Percentiles rank a stretch among this genome's conserved stretches.
phyloP scores from a whole-genome alignment of 2,113 vertebrate genomes.

The Marmota monax region DNA sequence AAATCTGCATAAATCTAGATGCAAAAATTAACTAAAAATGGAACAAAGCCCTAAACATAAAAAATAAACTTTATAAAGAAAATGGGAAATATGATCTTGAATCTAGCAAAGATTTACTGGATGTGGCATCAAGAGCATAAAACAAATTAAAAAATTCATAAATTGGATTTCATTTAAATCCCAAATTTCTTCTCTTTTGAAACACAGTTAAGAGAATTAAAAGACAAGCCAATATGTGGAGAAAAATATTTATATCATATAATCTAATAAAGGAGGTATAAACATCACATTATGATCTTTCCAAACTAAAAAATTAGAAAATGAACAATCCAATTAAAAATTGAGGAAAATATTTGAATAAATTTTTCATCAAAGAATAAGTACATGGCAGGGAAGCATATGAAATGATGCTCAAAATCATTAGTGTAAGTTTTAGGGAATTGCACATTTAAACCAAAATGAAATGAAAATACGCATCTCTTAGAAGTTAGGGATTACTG shows the following conservation, averaged over 20 bases:
- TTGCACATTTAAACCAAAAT: background rate
- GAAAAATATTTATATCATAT: slow-evolving; percentile 25
- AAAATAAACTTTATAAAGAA: background rate
- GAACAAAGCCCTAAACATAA: background rate
- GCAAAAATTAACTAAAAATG: background rate
- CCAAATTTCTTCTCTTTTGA: background rate
- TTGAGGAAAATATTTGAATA: background rate
- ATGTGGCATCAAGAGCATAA: background rate
- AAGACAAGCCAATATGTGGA: background rate
- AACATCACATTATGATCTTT: background rate
- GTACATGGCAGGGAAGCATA: background rate
- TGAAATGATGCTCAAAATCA: background rate
- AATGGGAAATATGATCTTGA: background rate
- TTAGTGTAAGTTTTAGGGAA: background rate
- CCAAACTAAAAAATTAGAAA: slow-evolving; percentile 1
- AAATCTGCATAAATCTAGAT: background rate
- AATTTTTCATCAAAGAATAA: background rate
- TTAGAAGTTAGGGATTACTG: background rate
- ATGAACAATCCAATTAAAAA: background rate
- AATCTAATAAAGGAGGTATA: background rate
- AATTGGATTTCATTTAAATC: background rate
- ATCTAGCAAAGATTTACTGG: background rate
- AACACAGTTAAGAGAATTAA: background rate
- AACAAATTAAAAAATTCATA: background rate
- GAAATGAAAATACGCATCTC: background rate